Conservation (phyloP, 2,797 vertebrate genomes). For the Phrynocephalus forsythii region DNA sequence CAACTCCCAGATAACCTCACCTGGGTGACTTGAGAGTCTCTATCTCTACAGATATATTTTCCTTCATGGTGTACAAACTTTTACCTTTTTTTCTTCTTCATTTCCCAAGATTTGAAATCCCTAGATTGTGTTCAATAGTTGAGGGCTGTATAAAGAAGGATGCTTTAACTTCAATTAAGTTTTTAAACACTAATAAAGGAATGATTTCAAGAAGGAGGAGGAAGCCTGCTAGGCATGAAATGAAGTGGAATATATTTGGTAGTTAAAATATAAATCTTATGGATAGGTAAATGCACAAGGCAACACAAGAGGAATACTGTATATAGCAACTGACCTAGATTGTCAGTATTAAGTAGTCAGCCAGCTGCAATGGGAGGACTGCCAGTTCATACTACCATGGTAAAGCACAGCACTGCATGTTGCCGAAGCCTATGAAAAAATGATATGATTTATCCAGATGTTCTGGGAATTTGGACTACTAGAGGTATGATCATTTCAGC, state of each 20-base stretch:
- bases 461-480: background rate
- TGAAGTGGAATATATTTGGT: background rate
- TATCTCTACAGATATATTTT: too few species aligned
- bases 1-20: too few species aligned
- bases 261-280: background rate
- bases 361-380: conserved; percentile 24
- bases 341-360: conserved; percentile 21
- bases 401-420: background rate
- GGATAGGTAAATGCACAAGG: background rate
- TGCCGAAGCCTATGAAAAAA: background rate
- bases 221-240: background rate
- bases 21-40: too few species aligned
- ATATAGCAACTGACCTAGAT: conserved; percentile 22
- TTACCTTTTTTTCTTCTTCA: background rate
- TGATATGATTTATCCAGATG: conserved; percentile 3
- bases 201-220: too few species aligned
- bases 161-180: background rate
- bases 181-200: background rate
- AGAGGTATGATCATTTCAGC: background rate
- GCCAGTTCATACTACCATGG: conserved; percentile 11
- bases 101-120: background rate
- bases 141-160: background rate
- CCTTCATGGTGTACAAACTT: background rate
- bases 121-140: background rate
- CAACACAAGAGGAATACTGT: conserved; percentile 1